A percentile compares a stretch with the other conserved stretches of the same genome.
Evolutionary conservation across 1,140 invertebrate species (phyloP).

Genomic region (Cyclargus thomasi): DNA sequence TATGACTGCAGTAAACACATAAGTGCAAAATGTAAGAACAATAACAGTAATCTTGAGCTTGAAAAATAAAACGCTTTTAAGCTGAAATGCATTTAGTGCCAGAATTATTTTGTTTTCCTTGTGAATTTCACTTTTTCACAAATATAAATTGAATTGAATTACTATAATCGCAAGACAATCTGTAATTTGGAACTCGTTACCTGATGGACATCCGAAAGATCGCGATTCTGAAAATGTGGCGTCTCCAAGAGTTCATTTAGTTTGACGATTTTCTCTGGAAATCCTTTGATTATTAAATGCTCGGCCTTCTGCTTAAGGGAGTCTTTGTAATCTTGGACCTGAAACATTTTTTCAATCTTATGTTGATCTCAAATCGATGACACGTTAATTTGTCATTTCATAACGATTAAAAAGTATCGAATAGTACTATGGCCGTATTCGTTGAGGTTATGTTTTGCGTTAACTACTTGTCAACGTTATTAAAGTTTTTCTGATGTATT

Average conservation of each 20-base stretch:
- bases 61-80: no score
- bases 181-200: slow-evolving; percentile 33
- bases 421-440: slow-evolving; percentile 3
- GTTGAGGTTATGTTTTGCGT: slow-evolving; percentile 13
- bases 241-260: slow-evolving; percentile 89
- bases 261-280: slow-evolving; percentile 93
- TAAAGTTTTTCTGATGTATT: not conserved
- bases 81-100: not conserved
- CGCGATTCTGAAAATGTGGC: slow-evolving; percentile 84
- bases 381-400: slow-evolving; percentile 6
- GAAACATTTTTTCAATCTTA: slow-evolving; percentile 38
- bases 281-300: slow-evolving; percentile 87
- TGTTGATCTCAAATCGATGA: not conserved
- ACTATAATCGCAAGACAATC: not conserved
- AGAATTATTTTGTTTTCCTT: not conserved
- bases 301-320: slow-evolving; percentile 89
- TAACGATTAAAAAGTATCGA: not conserved
- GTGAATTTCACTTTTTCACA: not conserved
- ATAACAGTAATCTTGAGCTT: no score
- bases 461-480: not conserved
- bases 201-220: slow-evolving; percentile 85
- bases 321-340: slow-evolving; percentile 91
- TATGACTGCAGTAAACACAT: no score
- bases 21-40: no score
- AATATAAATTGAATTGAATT: not conserved